Evolutionary conservation across 1,140 invertebrate genomes (phyloP), one percentile per base, ranked within the genome.

Genomic region (Leptinotarsa texana): DNA sequence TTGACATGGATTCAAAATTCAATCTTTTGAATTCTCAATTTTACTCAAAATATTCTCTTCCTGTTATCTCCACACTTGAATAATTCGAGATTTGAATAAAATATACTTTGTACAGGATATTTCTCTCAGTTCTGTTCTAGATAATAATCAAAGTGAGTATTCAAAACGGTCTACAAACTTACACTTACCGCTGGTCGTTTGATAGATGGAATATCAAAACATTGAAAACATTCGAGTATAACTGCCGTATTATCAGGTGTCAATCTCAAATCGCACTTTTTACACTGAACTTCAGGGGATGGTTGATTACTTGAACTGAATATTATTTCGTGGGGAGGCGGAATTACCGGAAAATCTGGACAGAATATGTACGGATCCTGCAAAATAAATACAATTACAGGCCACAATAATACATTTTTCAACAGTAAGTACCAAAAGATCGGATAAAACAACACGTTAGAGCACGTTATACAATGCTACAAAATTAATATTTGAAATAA

Each of bases 221-320:
- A 82, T 61, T 80, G 72, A 63, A 73, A 80, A 71, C 81, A 82
- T 48, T 77, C 66, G 3, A 82, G 48, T 48, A 82, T 70, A 51
- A 81, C 80, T 18, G 69, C 75, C 6, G 47, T 51, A 65, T 76
- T 75, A 66, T 81, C 80, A 8, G 75, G 66, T 48, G 78, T 76
- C 57, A 77, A 63, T 65, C 76, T 61, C 51, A 81, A 75, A 76
- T 77, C 74, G 49, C 77, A 81, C 71, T 75, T 79, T 73, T 77
- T 78, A 69, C 79, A 81, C 72, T 76, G 33, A 17, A 71, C 42
- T 74, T 77, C 71, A 27, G 76, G 76, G 21, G 51, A 15, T 17
- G 61, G 71, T 18, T 62, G 18, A 62, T 33, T 22, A 65, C 47
- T 73, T 17, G 62, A 65, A 47, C 17, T 65, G 21, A 22, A 65